Conservation (phyloP, 2,797 vertebrate species). For the Pseudomugil gertrudae region DNA sequence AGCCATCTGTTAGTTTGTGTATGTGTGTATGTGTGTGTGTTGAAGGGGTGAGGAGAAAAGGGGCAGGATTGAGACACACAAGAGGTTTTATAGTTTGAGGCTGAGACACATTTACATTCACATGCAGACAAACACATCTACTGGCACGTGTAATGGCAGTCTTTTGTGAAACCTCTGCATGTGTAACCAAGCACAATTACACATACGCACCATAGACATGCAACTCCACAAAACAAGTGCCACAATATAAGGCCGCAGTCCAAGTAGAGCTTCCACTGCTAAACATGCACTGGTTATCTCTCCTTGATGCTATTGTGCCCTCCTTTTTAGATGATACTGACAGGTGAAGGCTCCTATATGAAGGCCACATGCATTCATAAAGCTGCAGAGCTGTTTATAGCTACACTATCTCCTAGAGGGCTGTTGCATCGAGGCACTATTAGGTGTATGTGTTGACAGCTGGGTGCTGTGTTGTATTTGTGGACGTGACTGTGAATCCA, state of each 20-base stretch:
- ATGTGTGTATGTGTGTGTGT: slow-evolving; percentile 48
- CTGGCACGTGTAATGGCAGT: slow-evolving; percentile 45
- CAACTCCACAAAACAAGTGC: slow-evolving; percentile 56
- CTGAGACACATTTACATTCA: slow-evolving; percentile 26
- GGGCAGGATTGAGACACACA: slow-evolving; percentile 67
- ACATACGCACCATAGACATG: slow-evolving; percentile 33
- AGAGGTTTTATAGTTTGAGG: slow-evolving; percentile 63
- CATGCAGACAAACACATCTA: slow-evolving; percentile 26
- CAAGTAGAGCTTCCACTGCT: slow-evolving; percentile 32
- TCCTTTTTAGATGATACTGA: slow-evolving; percentile 68
- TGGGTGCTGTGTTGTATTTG: slow-evolving; percentile 73
- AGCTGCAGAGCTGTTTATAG: slow-evolving; percentile 77
- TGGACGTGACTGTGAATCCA: slow-evolving; percentile 73
- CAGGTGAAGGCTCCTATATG: slow-evolving; percentile 74
- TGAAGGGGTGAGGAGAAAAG: slow-evolving; percentile 56
- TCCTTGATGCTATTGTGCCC: slow-evolving; percentile 52
- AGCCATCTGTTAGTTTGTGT: slow-evolving; percentile 88
- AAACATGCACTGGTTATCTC: slow-evolving; percentile 42
- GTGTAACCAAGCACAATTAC: slow-evolving; percentile 44
- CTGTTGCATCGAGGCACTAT: slow-evolving; percentile 66
- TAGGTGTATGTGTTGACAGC: slow-evolving; percentile 72
- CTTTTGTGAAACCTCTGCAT: slow-evolving; percentile 54
- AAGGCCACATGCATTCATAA: slow-evolving; percentile 78
- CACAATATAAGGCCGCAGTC: slow-evolving; percentile 59
- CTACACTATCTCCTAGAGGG: slow-evolving; percentile 75